Evolutionary conservation across 2,113 vertebrate species (phyloP), one percentile per base, ranked within the genome.

Genomic region (Dicrurus megarhynchus): DNA sequence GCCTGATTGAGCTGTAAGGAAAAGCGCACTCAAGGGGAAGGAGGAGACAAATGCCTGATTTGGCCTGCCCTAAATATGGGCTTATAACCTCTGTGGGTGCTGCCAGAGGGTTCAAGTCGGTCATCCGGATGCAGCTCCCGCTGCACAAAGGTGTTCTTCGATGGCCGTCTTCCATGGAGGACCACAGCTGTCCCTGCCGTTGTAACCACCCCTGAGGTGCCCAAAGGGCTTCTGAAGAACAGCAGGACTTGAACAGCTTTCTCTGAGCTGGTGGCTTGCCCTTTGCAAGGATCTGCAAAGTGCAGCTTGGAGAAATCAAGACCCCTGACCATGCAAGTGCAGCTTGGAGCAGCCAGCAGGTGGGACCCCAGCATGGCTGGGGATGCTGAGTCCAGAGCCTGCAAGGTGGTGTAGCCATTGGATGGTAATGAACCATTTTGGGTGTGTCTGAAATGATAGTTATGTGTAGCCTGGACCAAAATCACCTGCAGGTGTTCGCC

Each of bases 1-100:
- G 95, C 88, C 96, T 96, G 95, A 97, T 95, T 93, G 95, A 96
- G 92, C 92, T 95, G 96, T 89, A 94, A 93, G 96, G 85, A 75
- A 95, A 97, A 96, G 93, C 94, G 90, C 80, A 64, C 96, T 94
- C 93, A 1, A 46, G 95, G 90, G 96, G 88, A 93, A 84, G 92
- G 60, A 93, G 41, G 61, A 96, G 60, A 96, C 79, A 93, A 96
- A 97, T 97, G 76, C 88, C 73, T 86, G 79, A 52, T 89, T 90
- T 84, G 85, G 90, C 64, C 64, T 93, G 76, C 60, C 82, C 93
- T 93, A 80, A 77, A 81, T 83, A 84, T 49, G 60, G 44, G 49
- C 81, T 95, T 85, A 87, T 92, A 95, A 81, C 81, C 52, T 91
- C 28, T 42, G 27, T 84, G 57, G 94, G 84, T 96, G 84, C 94